Evolutionary conservation across 2,888 invertebrate genomes (phyloP), one percentile per base, ranked within the genome.

Genomic region (Dryocosmus kuriphilus): DNA sequence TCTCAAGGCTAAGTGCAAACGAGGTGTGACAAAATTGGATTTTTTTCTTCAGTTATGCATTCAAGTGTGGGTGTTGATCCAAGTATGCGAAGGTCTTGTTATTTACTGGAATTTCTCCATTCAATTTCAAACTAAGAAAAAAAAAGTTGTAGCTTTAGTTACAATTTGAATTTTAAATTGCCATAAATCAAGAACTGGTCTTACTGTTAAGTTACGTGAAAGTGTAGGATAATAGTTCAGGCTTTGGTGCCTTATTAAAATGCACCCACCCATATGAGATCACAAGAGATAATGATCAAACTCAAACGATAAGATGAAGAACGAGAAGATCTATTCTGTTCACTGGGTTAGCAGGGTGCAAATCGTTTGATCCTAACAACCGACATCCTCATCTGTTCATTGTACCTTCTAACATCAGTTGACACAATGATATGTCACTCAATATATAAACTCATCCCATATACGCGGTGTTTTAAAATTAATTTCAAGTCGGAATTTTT

Each of bases 331-430:
- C 84, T 85, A 83, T 83, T 83, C 86, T 85, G 83, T 83, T 83
- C 86, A 87, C 85, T 86, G 83, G 87, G 86, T 90, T 89, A 89
- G 88, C 88, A 88, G 86, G 88, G 86, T 88, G 86, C 88, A 85
- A 89, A 88, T 89, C 87, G 87, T 86, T 89, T 89, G 86, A 87
- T 86, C 86, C 85, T 89, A 89, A 89, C 88, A 84, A 88, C 87
- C 86, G 85, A 89, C 89, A 89, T 89, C 88, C 89, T 89, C 88
- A 88, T 89, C 86, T 86, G 85, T 84, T 82, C 83, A 86, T 88
- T 86, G 85, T 87, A 87, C 83, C 85, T 89, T 89, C 84, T 85
- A 83, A 67, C 22, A 27, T 16, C 27, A 87, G 85, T 84, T 87
- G 85, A 86, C 85, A 81, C 82, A 83, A 84, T 85, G 82, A 83